phyloP scores from a whole-genome alignment of 1,140 invertebrate species.

The Pollicipes pollicipes region DNA sequence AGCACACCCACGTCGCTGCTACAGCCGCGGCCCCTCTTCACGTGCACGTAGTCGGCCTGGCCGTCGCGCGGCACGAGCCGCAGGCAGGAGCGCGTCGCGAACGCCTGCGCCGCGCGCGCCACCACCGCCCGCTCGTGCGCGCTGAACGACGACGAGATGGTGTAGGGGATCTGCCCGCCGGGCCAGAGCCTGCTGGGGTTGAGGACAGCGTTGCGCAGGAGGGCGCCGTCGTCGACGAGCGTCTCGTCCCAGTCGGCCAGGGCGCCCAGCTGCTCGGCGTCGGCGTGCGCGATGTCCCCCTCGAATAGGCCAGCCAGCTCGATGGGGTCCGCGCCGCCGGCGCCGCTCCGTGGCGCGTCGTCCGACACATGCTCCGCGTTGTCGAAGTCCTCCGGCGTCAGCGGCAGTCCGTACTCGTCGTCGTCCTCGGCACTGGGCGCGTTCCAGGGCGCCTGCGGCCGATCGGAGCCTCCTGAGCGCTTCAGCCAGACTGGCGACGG shows the following conservation, averaged over 20 bases:
- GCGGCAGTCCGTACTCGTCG: not conserved
- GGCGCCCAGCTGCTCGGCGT: too few relatives aligned
- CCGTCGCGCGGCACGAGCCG: constrained; percentile 6
- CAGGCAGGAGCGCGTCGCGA: constrained; percentile 10
- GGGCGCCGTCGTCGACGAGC: not conserved
- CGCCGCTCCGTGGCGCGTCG: not conserved
- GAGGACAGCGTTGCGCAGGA: constrained; percentile 21
- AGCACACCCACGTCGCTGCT: constrained; percentile 35
- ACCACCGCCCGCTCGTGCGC: constrained; percentile 11
- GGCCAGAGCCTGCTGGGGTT: constrained; percentile 22
- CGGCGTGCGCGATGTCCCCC: constrained; percentile 21
- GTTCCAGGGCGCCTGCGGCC: too few relatives aligned
- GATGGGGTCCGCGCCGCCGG: constrained; percentile 19
- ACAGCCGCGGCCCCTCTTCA: constrained; percentile 26
- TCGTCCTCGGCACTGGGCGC: not conserved
- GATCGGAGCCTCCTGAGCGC: not conserved
- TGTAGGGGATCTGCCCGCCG: constrained; percentile 25
- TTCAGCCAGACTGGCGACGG: not conserved
- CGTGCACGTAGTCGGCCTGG: constrained; percentile 17
- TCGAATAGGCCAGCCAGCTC: constrained; percentile 25
- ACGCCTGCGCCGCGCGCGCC: constrained; percentile 10
- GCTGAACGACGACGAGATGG: constrained; percentile 26
- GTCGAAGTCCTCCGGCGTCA: not conserved
- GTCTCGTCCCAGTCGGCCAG: too few relatives aligned
- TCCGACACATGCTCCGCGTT: not conserved